These are phyloP conservation scores for Musca domestica DNA, from an alignment of 1,140 invertebrate species.

Conservation along the genomic window DNA sequence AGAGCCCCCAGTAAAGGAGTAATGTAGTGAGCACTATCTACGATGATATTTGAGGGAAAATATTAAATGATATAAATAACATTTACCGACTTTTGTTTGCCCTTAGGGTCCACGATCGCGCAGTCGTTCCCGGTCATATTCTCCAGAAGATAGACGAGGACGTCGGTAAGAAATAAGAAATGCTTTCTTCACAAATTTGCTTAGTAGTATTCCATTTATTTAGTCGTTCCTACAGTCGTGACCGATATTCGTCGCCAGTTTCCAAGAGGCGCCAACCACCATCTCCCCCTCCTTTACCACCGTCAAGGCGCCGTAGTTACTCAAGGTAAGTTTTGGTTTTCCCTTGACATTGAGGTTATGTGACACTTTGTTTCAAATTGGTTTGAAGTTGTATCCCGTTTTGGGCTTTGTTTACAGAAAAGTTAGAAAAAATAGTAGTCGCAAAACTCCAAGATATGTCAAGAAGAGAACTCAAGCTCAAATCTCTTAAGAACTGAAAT, in stretches of 20 bases:
- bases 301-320: constrained; percentile 17
- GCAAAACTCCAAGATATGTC: neutral
- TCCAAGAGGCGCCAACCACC: constrained; percentile 20
- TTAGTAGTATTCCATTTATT: neutral
- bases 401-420: neutral
- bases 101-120: constrained; percentile 23
- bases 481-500: neutral
- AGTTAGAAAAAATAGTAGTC: neutral
- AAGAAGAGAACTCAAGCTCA: neutral
- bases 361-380: neutral
- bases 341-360: constrained; percentile 7
- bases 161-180: constrained; percentile 12
- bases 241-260: constrained; percentile 20
- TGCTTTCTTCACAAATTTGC: neutral
- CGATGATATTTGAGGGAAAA: too few species aligned
- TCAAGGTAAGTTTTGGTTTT: constrained; percentile 26
- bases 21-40: too few species aligned
- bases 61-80: too few species aligned
- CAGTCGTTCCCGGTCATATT: constrained; percentile 25
- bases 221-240: constrained; percentile 17
- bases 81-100: too few species aligned
- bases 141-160: constrained; percentile 19
- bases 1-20: too few species aligned
- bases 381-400: neutral
- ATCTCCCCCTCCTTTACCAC: constrained; percentile 17